Evolutionary conservation across 2,113 vertebrate species (phyloP).

Genomic region (Gorsachius goisagi): DNA sequence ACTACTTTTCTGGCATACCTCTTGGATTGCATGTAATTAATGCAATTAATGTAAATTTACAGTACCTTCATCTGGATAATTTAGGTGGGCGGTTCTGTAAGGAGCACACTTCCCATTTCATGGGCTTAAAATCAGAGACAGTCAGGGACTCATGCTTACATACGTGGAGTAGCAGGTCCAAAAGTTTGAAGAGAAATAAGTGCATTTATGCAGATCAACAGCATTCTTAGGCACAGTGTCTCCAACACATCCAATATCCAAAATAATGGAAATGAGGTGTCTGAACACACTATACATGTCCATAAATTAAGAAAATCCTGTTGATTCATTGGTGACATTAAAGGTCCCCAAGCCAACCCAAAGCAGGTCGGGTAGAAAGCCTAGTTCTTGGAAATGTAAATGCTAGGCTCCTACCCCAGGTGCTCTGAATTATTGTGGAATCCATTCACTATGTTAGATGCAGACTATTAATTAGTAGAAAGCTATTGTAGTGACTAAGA

Average conservation of each 20-base stretch:
- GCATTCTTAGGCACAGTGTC: background rate
- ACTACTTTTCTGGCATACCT: background rate
- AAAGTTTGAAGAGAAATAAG: background rate
- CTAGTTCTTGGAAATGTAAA: background rate
- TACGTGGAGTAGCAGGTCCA: background rate
- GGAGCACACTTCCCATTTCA: background rate
- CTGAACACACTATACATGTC: background rate
- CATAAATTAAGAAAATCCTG: background rate
- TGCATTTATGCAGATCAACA: background rate
- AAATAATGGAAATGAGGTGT: background rate
- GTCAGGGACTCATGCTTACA: rapidly evolving
- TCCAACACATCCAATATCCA: background rate
- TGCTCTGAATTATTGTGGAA: background rate
- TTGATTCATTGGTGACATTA: background rate
- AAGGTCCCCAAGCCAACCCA: background rate
- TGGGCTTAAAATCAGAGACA: background rate
- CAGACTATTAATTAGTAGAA: background rate
- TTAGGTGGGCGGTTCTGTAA: background rate
- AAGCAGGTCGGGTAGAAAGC: background rate
- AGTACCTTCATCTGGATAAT: background rate
- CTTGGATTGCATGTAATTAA: background rate
- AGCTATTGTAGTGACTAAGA: background rate
- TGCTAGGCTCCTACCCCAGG: background rate
- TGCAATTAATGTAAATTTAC: background rate
- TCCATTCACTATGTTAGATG: background rate